A percentile compares a stretch with the other conserved stretches of the same genome.
phyloP scores from a whole-genome alignment of 2,888 invertebrate genomes.

The Blera fallax region DNA sequence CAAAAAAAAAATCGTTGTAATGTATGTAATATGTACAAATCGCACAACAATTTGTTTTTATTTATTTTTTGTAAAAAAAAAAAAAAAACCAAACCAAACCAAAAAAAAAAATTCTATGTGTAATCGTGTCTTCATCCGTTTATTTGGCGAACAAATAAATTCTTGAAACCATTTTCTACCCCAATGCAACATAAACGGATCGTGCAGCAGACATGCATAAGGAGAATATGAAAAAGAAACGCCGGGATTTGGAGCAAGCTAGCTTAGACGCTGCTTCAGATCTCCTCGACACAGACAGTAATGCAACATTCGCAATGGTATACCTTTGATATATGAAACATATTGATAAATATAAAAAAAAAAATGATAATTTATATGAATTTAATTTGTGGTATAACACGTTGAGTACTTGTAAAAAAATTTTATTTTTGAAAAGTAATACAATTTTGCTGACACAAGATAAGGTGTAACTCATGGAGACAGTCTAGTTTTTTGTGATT shows the following conservation, averaged over 20 bases:
- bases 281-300: slow-evolving; percentile 92
- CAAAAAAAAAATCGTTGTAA: slow-evolving; percentile 63
- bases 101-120: slow-evolving; percentile 73
- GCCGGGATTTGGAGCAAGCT: slow-evolving; percentile 92
- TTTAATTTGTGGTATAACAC: neutral
- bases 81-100: slow-evolving; percentile 54
- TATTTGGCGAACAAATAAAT: slow-evolving; percentile 81
- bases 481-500: too few relatives aligned
- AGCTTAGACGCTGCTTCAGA: slow-evolving; percentile 94
- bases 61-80: slow-evolving; percentile 68
- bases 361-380: neutral
- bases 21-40: slow-evolving; percentile 68
- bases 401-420: slow-evolving; percentile 16
- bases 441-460: neutral
- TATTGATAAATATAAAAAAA: neutral
- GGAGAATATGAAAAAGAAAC: slow-evolving; percentile 95
- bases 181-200: slow-evolving; percentile 88
- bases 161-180: slow-evolving; percentile 81
- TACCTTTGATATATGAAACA: slow-evolving; percentile 65
- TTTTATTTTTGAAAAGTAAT: neutral
- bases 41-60: slow-evolving; percentile 71
- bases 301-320: slow-evolving; percentile 96
- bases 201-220: slow-evolving; percentile 86
- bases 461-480: neutral
- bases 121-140: slow-evolving; percentile 73